Conservation (phyloP, 2,797 vertebrate species). For the Danio choprae region DNA sequence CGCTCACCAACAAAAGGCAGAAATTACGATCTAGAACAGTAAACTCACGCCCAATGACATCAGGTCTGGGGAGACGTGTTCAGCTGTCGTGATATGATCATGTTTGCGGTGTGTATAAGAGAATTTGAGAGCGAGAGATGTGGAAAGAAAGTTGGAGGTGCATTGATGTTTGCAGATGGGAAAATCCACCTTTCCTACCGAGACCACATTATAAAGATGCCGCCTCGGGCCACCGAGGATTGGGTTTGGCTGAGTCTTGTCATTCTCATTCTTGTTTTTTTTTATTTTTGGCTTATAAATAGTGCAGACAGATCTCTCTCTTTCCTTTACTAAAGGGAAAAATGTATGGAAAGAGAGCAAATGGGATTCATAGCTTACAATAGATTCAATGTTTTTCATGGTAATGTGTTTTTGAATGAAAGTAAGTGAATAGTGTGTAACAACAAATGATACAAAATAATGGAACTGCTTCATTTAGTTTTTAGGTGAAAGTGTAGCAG, state of each 20-base stretch:
- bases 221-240: conserved; percentile 52
- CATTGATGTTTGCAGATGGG: conserved; percentile 48
- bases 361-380: not conserved
- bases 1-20: not conserved
- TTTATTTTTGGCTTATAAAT: not conserved
- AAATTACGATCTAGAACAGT: conserved; percentile 6
- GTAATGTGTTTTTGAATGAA: no score
- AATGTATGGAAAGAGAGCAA: not conserved
- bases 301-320: conserved; percentile 12
- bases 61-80: conserved; percentile 30
- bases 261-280: conserved; percentile 9
- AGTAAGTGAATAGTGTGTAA: no score
- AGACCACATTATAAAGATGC: conserved; percentile 61
- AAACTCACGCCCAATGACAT: conserved; percentile 27
- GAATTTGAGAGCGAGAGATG: conserved; percentile 17
- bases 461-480: no score
- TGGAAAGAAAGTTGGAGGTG: conserved; percentile 37
- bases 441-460: no score
- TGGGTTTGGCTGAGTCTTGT: conserved; percentile 43
- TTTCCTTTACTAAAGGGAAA: not conserved
- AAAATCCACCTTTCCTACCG: conserved; percentile 63
- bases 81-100: not conserved
- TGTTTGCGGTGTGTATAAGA: not conserved
- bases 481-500: no score
- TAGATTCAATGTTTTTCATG: not conserved